Base-by-base conservation (phyloP, 2,797 vertebrate genomes). In the Thunnus albacares region DNA sequence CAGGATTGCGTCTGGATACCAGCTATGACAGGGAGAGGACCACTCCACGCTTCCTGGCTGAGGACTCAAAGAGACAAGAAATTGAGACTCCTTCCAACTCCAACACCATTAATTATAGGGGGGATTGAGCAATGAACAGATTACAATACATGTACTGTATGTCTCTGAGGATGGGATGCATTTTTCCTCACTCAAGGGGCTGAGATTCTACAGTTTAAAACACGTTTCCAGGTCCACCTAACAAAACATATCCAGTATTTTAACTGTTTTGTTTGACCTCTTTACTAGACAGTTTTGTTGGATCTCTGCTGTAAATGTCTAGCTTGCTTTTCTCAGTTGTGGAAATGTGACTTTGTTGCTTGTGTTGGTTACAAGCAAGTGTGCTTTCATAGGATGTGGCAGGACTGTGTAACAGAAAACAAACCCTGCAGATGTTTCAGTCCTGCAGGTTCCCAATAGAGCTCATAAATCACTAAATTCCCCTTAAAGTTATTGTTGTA, bases 11-110 rank as follows among this genome's bases (percentile, higher is more conserved):
- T 56, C 67, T 76, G 35, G 60, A 56, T 1, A 30, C 61, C 70
- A 11, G 65, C 66, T 59, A 75, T 3, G 71, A 82, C 67, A 62
- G 60, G 22, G 64, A 77, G 64, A 74, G 59, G 45, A 49, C 75
- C 52, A 69, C 43, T 3, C 68, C 70, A 11, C 71, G 53, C 43
- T 86, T 87, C 45, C 86, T 0, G 70, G 83, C 55, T 74, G 73
- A 86, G 74, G 71, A 63, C 47, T 68, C 24, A 28, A 52, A 49
- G 15, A 56, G 38, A 70, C 17, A 63, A 73, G 28, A 17, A 12
- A 45, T 3, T 17, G 71, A 47, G 49, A 56, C 24, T n/a, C 26
- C 35, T n/a, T 55, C 15, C n/a, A 49, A 55, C 62, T 53, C 28
- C 24, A 22, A 38, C 35, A 72, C 20, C 59, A 18, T 14, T 4